Evolutionary conservation across 1,140 invertebrate species (phyloP).

Genomic region (Dreissena polymorpha): DNA sequence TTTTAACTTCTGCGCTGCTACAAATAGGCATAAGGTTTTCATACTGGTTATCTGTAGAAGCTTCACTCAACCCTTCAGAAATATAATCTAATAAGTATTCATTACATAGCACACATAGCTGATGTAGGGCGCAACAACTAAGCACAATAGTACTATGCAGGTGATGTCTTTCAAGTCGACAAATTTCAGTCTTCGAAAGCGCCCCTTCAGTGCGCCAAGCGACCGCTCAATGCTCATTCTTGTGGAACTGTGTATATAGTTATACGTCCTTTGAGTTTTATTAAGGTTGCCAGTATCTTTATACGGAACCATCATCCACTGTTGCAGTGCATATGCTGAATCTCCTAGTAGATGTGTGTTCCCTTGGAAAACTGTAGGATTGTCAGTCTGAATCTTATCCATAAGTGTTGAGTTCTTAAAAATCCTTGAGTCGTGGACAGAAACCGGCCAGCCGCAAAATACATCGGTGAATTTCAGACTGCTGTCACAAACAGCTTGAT

Average conservation of each 20-base stretch:
- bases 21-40: no score
- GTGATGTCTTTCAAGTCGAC: constrained; percentile 15
- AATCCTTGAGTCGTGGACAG: no score
- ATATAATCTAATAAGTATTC: no score
- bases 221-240: constrained; percentile 22
- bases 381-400: neutral
- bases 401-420: constrained; percentile 12
- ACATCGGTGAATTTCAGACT: no score
- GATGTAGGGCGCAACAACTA: no score
- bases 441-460: no score
- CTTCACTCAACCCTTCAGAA: no score
- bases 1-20: no score
- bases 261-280: constrained; percentile 24
- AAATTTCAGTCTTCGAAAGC: constrained; percentile 27
- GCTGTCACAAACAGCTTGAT: constrained; percentile 41
- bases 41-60: no score
- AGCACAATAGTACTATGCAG: neutral
- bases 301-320: constrained; percentile 9
- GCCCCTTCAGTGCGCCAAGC: constrained; percentile 22
- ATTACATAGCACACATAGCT: no score
- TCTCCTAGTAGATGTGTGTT: constrained; percentile 23
- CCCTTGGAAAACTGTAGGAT: neutral
- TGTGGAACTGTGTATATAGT: constrained; percentile 38
- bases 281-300: constrained; percentile 22
- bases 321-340: constrained; percentile 3